A percentile compares a stretch with the other conserved stretches of the same genome.
phyloP scores from a whole-genome alignment of 2,797 vertebrate genomes.

The Botia kubotai region DNA sequence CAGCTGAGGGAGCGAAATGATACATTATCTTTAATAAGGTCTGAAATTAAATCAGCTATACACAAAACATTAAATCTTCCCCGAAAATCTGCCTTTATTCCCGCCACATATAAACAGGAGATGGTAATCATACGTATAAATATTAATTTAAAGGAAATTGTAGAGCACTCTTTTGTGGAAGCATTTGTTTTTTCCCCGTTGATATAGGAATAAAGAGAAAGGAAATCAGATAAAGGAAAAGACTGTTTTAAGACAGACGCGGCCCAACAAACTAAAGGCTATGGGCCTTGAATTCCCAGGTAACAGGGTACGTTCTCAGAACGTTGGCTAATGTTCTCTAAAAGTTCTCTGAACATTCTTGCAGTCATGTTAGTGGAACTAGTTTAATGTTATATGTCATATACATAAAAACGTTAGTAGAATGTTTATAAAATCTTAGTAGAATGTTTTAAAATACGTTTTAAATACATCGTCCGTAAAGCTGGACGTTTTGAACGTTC shows the following conservation, averaged over 20 bases:
- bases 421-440: too few relatives aligned
- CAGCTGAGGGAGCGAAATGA: constrained; percentile 41
- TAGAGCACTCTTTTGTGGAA: constrained; percentile 13
- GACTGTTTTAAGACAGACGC: neutral
- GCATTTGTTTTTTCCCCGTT: neutral
- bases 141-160: constrained; percentile 40
- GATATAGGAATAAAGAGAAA: neutral
- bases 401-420: too few relatives aligned
- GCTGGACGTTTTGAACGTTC: too few relatives aligned
- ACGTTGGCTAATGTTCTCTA: too few relatives aligned
- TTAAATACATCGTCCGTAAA: neutral
- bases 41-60: constrained; percentile 50
- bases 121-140: constrained; percentile 33
- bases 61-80: constrained; percentile 41
- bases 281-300: neutral
- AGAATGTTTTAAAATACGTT: too few relatives aligned
- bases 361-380: too few relatives aligned
- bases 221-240: neutral
- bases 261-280: neutral
- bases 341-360: too few relatives aligned
- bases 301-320: too few relatives aligned
- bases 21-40: constrained; percentile 43
- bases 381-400: too few relatives aligned
- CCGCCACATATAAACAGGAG: constrained; percentile 38
- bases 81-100: constrained; percentile 24